Percentiles rank a stretch among this genome's conserved stretches.
phyloP scores from a whole-genome alignment of 2,888 invertebrate genomes.

The Molorchus minor region DNA sequence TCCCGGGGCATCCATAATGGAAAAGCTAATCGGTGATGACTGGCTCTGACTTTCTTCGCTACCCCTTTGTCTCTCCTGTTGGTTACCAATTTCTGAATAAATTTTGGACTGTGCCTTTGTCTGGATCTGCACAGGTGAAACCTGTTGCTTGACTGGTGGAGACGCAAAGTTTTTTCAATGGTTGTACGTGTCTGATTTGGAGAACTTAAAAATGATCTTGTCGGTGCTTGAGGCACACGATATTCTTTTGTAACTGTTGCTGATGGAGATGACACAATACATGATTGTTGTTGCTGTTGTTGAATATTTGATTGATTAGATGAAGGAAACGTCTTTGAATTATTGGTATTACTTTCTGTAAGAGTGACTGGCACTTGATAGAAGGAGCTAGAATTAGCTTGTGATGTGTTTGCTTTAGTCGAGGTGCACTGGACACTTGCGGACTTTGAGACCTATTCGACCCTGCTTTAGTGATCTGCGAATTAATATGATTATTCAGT shows the following conservation, averaged over 20 bases:
- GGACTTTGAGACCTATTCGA: conserved; percentile 67
- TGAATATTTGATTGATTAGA: conserved; percentile 67
- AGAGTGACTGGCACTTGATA: conserved; percentile 72
- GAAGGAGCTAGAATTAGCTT: conserved; percentile 66
- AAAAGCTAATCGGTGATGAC: conserved; percentile 80
- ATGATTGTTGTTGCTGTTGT: conserved; percentile 66
- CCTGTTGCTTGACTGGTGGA: conserved; percentile 58
- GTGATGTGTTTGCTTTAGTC: conserved; percentile 45
- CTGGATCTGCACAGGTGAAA: conserved; percentile 66
- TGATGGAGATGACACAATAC: conserved; percentile 77
- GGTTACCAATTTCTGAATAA: conserved; percentile 71
- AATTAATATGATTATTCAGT: conserved; percentile 72
- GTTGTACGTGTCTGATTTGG: conserved; percentile 53
- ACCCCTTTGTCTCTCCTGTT: conserved; percentile 52
- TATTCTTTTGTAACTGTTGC: conserved; percentile 69
- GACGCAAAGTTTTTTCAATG: conserved; percentile 61
- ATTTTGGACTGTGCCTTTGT: conserved; percentile 82
- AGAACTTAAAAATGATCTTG: conserved; percentile 61
- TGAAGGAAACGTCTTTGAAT: conserved; percentile 55
- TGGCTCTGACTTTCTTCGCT: conserved; percentile 68
- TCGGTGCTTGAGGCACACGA: conserved; percentile 68
- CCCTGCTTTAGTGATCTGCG: conserved; percentile 68
- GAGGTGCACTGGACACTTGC: conserved; percentile 54
- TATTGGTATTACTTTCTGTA: conserved; percentile 61
- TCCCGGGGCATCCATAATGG: conserved; percentile 76